Base-by-base conservation (phyloP, 2,113 vertebrate species). In the Varanus salvator region DNA sequence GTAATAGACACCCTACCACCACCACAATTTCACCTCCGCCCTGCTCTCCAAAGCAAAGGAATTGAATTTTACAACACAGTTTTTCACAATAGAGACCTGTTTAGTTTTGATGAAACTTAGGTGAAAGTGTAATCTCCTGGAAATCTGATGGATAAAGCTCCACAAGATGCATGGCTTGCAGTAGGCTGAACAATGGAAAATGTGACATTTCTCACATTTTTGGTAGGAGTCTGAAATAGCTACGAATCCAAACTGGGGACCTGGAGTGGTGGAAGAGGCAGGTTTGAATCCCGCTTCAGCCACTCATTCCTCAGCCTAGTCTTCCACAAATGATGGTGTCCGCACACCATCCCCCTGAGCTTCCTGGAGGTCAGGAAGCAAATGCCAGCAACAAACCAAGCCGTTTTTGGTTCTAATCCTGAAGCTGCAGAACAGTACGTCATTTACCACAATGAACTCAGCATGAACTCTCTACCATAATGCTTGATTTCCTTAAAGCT, bases 121-220 rank as follows among this genome's bases (percentile, higher is more conserved):
- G 76, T 95, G 71, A 92, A 94, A 90, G 48, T 89, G 84, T 86
- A 95, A 91, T 94, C 66, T 95, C 94, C 94, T 74, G 92, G 14
- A 92, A 95, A 95, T 95, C 84, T 92, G 29, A 90, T 95, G 90
- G 86, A 29, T 89, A 86, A 54, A 34, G 17, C 90, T 86, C 38
- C 84, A 89, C 85, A 95, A 94, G 91, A 86, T 91, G 0, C 0
- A 25, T 90, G 48, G 7, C 76, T 91, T 91, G 80, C 48, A 77
- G n/a, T 27, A 93, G 87, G 48, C 87, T 3, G 38, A 92, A 91
- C 85, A 85, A 23, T 1, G 25, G 68, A 92, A 94, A 94, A 92
- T 48, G 91, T 52, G 85, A 60, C 87, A 92, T n/a, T 95, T 34
- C 86, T 90, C 93, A 64, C 34, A 21, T 95, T 74, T 92, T 93